Base-by-base conservation (phyloP, 2,113 vertebrate species). In the Herpetotheres cachinnans region DNA sequence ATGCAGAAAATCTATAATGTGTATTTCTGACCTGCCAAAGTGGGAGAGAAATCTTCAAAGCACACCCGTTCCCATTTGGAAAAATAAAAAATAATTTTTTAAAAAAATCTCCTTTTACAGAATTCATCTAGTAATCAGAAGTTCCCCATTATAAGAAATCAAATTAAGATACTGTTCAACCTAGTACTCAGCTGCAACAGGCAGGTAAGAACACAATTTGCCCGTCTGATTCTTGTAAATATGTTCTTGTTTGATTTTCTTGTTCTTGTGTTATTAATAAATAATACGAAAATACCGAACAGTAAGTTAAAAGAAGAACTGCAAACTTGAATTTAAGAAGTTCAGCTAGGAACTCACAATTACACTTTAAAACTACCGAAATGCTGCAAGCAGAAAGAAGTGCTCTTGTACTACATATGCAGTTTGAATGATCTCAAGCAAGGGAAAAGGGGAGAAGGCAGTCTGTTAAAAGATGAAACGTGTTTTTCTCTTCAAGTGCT, bases 391-490 rank as follows among this genome's bases (percentile, higher is more conserved):
- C 66, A 84, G 59, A 9, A 65, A 29, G 59, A 25, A 29, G 13
- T 9, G 49, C 58, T 67, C 32, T 24, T 14, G 18, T 4, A 8
- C 38, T 9, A 3, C 1, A 8, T 2, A 5, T 0, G 7, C 42
- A 15, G 24, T 16, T 42, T 8, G 30, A 67, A 30, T 3, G 25
- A 32, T 10, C 73, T 61, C 54, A 47, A 30, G 30, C 16, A 10
- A 47, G 52, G 63, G 29, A 24, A 63, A 22, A 46, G 25, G 27
- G 46, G 36, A 84, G 47, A 47, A 46, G 27, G 54, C 13, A 58
- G 16, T 6, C 13, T 14, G 25, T 20, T 34, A 47, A 13, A 36
- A 36, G 24, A 16, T 6, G 5, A 42, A 74, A 74, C 1, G 2
- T 4, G 4, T 9, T 50, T 55, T 29, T 29, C 13, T 27, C 50